These are phyloP conservation scores for Melanotaenia maccullochi DNA, from an alignment of 2,797 vertebrate genomes.

Conservation along the genomic window DNA sequence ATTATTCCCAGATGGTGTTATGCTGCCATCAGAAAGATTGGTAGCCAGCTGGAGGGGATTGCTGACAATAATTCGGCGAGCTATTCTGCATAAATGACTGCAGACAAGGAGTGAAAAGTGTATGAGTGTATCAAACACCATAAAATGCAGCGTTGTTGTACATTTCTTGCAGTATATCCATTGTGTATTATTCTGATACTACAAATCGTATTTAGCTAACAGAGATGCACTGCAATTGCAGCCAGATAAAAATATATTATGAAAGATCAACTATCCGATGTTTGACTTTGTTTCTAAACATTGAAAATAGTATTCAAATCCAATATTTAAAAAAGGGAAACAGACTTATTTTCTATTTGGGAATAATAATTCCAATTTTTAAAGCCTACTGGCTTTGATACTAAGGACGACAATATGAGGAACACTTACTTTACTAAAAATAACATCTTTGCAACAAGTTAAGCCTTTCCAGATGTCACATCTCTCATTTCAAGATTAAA, in stretches of 20 bases:
- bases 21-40: constrained; percentile 42
- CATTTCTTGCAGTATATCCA: background rate
- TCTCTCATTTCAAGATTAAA: constrained; percentile 44
- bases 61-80: constrained; percentile 47
- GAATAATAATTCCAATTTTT: constrained; percentile 2
- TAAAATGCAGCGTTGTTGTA: constrained; percentile 1
- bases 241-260: constrained; percentile 1
- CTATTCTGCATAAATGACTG: constrained; percentile 31
- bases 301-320: background rate
- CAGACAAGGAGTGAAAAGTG: constrained; percentile 18
- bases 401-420: constrained; percentile 5
- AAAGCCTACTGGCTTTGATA: constrained; percentile 4
- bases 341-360: background rate
- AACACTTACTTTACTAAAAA: constrained; percentile 13
- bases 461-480: constrained; percentile 27
- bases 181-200: constrained; percentile 2
- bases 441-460: constrained; percentile 26
- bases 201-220: background rate
- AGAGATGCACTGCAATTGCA: constrained; percentile 2
- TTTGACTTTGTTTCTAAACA: background rate
- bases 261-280: background rate
- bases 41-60: constrained; percentile 55
- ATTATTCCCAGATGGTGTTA: constrained; percentile 33
- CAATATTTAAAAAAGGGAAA: background rate
- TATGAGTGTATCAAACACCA: constrained; percentile 17